Conservation (phyloP, 2,888 invertebrate genomes). For the Cataglyphis livida region DNA sequence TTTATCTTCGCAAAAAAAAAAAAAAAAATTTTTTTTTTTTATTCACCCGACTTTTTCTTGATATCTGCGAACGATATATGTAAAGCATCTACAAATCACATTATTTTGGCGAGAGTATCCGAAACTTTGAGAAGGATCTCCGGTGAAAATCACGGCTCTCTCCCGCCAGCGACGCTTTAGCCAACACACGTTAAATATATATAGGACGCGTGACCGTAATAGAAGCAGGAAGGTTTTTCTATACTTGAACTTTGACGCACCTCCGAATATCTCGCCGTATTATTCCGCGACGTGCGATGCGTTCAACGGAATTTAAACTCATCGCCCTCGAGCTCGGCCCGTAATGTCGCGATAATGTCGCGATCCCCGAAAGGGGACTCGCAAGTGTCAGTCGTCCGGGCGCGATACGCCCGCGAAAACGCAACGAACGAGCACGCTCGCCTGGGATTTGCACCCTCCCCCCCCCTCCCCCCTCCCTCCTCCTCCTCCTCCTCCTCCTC, state of each 20-base stretch:
- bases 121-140: conserved; percentile 8
- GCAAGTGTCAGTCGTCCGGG: neutral
- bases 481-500: no score
- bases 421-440: conserved; percentile 7
- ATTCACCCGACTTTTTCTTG: neutral
- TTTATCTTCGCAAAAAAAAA: neutral
- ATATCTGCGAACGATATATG: neutral
- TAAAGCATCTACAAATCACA: conserved; percentile 9
- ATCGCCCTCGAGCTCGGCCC: neutral
- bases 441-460: neutral
- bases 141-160: neutral
- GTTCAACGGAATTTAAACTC: conserved; percentile 24
- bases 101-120: neutral
- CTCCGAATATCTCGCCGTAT: neutral
- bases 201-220: neutral
- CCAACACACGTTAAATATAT: neutral
- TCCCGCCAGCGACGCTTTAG: neutral
- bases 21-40: neutral
- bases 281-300: neutral
- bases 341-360: conserved; percentile 12
- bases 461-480: no score
- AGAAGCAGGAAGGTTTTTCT: conserved; percentile 17
- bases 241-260: neutral
- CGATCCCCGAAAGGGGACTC: conserved; percentile 6
- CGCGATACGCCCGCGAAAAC: neutral